Percentiles rank a stretch among this genome's conserved stretches.
Evolutionary conservation across 2,888 invertebrate genomes (phyloP).

Genomic region (Anagyrus pseudococci): DNA sequence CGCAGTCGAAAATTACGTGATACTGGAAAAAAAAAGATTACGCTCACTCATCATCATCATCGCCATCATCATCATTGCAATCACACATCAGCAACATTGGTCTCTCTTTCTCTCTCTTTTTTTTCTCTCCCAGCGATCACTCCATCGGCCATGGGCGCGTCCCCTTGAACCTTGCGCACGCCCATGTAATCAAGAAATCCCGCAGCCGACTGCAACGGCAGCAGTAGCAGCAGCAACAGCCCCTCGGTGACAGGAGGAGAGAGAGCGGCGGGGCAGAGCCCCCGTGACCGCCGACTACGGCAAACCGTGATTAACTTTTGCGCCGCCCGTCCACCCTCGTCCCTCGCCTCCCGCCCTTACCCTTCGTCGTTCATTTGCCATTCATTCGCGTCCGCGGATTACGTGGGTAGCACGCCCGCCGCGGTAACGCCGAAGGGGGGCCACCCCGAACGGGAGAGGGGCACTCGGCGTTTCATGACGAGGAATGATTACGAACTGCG

Average conservation of each 20-base stretch:
- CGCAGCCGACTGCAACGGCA: no score
- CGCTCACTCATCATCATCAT: no score
- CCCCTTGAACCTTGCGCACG: constrained; percentile 43
- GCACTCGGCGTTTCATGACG: constrained; percentile 27
- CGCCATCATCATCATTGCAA: no score
- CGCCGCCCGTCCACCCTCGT: constrained; percentile 36
- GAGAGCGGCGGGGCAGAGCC: constrained; percentile 29
- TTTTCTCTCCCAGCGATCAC: no score
- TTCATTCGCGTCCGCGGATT: constrained; percentile 56
- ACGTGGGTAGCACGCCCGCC: background rate
- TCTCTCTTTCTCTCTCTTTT: no score
- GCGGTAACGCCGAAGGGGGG: background rate
- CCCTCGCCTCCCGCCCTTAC: constrained; percentile 49
- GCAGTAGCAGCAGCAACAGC: constrained; percentile 12
- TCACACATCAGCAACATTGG: no score
- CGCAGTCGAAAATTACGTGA: no score
- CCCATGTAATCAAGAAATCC: constrained; percentile 61
- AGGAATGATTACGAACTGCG: constrained; percentile 35
- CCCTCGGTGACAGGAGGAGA: constrained; percentile 3
- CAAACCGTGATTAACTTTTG: constrained; percentile 63
- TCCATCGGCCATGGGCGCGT: background rate
- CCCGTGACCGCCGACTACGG: constrained; percentile 52
- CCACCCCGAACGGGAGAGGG: constrained; percentile 1
- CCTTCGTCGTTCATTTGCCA: constrained; percentile 60
- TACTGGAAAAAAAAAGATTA: no score